A percentile compares a stretch with the other conserved stretches of the same genome.
Conservation (phyloP, 2,113 vertebrate species). For the Haemorhous mexicanus region DNA sequence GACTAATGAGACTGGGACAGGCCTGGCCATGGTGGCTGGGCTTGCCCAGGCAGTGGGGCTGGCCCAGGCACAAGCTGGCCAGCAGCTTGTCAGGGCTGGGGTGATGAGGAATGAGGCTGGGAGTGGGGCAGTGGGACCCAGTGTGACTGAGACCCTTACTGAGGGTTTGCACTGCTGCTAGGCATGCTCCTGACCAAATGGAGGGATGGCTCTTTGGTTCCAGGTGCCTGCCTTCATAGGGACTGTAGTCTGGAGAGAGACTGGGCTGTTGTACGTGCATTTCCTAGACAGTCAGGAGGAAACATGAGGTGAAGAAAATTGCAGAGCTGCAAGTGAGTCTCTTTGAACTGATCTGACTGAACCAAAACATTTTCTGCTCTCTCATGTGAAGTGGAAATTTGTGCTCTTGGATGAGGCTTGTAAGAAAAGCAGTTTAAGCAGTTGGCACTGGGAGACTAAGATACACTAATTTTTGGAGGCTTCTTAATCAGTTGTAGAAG, state of each 20-base stretch:
- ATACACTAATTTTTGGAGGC: not conserved
- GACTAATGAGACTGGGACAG: not conserved
- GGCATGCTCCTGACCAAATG: fast-evolving
- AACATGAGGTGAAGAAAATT: not conserved
- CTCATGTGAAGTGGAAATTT: not conserved
- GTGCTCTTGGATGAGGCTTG: not conserved
- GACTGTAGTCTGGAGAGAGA: not conserved
- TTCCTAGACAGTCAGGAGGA: not conserved
- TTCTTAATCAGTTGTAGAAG: not conserved
- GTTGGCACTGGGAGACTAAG: not conserved
- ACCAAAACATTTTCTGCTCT: not conserved
- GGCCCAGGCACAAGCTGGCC: fast-evolving
- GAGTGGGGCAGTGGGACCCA: fast-evolving
- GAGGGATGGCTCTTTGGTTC: not conserved
- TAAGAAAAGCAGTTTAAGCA: not conserved
- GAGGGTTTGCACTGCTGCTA: not conserved
- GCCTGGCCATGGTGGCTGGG: not conserved
- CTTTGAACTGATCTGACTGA: not conserved
- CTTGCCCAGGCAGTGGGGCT: fast-evolving
- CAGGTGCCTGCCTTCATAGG: not conserved
- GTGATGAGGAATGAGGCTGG: fast-evolving
- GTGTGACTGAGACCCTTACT: not conserved
- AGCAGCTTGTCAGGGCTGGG: fast-evolving
- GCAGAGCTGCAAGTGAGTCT: not conserved
- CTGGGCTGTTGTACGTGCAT: fast-evolving